Percentiles rank a stretch among this genome's conserved stretches.
phyloP scores from a whole-genome alignment of 2,113 vertebrate species.

The Jacana jacana region DNA sequence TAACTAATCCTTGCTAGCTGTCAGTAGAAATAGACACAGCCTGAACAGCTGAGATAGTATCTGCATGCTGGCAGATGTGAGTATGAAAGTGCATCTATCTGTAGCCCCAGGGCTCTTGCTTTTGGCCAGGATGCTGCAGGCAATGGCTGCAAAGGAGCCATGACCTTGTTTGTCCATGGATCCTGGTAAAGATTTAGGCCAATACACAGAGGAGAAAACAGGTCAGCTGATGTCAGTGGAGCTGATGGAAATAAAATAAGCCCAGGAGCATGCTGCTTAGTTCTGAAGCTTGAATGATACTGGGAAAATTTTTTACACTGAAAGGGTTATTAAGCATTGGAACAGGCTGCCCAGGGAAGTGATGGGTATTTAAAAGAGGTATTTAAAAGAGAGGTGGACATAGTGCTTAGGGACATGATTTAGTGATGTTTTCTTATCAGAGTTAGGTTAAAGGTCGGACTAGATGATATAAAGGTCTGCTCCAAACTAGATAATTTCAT shows the following conservation, averaged over 20 bases:
- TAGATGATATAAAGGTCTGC: not conserved
- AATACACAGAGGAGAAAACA: not conserved
- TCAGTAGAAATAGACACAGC: not conserved
- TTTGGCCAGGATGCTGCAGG: rapidly evolving
- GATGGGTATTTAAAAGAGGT: too few species aligned
- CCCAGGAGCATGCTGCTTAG: rapidly evolving
- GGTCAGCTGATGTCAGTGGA: not conserved
- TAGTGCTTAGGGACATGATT: too few species aligned
- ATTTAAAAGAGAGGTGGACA: too few species aligned
- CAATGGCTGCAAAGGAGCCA: rapidly evolving
- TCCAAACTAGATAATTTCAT: not conserved
- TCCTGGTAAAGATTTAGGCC: too few species aligned
- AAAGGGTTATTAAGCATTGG: too few species aligned
- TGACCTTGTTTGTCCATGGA: rapidly evolving
- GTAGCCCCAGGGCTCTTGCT: not conserved
- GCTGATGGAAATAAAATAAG: not conserved
- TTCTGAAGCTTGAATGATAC: not conserved
- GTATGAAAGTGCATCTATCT: not conserved
- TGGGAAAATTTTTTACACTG: too few species aligned
- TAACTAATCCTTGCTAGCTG: not conserved
- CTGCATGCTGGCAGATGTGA: rapidly evolving
- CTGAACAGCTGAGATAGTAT: not conserved
- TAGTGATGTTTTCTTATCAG: not conserved
- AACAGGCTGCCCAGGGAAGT: too few species aligned
- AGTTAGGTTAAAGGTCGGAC: not conserved